Evolutionary conservation across 2,797 vertebrate genomes (phyloP), one percentile per base, ranked within the genome.

Genomic region (Myotis pilosus): DNA sequence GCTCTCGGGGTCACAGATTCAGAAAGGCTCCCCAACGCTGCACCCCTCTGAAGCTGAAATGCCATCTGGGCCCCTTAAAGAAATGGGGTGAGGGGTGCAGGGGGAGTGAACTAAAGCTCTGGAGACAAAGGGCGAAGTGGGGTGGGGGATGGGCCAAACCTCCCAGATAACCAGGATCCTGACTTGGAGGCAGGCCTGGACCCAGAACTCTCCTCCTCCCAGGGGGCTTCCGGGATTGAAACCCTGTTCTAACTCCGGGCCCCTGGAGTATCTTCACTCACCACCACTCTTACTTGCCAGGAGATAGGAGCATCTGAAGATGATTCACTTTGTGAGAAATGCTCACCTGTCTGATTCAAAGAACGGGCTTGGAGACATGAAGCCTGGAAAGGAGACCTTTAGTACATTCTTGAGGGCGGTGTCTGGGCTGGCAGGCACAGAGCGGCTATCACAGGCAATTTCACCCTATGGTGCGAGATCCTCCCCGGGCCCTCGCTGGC

Each of bases 61-160:
- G 98, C 94, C 97, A 97, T 97, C 98, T 96, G 98, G 81, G 57
- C 97, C 66, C 97, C 97, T 98, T 96, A 97, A 87, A 98, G 98
- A 96, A 92, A 97, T 85, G 86, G 0, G 44, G n/a, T n/a, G 2
- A 2, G 41, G 8, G 7, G 44, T 10, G 44, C 93, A 95, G 97
- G 98, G 96, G 97, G 98, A 97, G 97, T 85, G 98, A 98, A 92
- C 97, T 92, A 28, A 28, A 41, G 30, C 33, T 95, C 91, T 66
- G 44, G n/a, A 25, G 74, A 44, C 60, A 2, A 36, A 51, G 41
- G 25, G 4, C 0, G 1, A 3, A 7, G 55, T 25, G n/a, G 33
- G 49, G 23, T n/a, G 6, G 53, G 22, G 47, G 69, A 0, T 4
- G 6, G 49, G 36, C 72, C 38, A 55, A 44, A 76, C 3, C 66